A percentile compares a stretch with the other conserved stretches of the same genome.
Conservation (phyloP, 2,113 vertebrate species). For the Saccopteryx bilineata region DNA sequence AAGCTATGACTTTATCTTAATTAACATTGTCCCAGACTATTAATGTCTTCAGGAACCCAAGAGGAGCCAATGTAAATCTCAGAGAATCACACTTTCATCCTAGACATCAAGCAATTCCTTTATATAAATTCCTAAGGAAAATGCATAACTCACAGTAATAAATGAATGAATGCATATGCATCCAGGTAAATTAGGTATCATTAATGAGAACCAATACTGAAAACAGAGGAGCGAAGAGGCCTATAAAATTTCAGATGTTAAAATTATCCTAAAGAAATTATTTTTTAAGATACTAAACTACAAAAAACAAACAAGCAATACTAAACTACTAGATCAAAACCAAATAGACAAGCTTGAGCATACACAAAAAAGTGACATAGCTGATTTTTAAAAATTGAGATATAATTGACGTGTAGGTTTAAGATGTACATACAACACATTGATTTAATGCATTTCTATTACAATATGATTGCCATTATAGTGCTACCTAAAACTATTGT, state of each 20-base stretch:
- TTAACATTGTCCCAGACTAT: neutral
- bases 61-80: neutral
- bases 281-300: neutral
- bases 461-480: neutral
- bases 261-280: constrained; percentile 22
- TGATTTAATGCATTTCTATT: neutral
- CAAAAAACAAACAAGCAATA: no score
- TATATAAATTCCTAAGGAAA: constrained; percentile 35
- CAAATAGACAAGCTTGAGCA: neutral
- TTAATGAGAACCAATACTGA: neutral
- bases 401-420: neutral
- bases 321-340: neutral
- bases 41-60: neutral
- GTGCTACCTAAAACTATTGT: neutral
- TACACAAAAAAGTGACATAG: neutral
- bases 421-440: neutral
- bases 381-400: neutral
- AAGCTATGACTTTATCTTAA: neutral
- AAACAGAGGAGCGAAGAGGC: neutral
- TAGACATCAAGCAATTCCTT: neutral
- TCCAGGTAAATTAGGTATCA: neutral
- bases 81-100: neutral
- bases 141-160: neutral
- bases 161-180: neutral
- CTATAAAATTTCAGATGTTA: neutral